A percentile compares a stretch with the other conserved stretches of the same genome.
phyloP scores from a whole-genome alignment of 1,140 invertebrate species.

The Probaryconus sp. region DNA sequence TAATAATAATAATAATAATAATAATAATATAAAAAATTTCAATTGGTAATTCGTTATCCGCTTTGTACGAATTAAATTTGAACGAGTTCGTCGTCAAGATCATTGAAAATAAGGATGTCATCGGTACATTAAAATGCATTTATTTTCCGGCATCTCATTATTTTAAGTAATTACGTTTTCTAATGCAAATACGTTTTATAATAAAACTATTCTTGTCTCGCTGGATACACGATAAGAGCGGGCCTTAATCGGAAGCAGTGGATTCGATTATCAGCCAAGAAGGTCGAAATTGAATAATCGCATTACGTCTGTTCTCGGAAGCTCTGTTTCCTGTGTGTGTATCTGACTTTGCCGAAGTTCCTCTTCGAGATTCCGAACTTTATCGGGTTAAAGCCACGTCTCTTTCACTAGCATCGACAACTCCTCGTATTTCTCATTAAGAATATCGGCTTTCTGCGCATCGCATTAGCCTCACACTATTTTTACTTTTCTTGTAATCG shows the following conservation, averaged over 20 bases:
- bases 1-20: no score
- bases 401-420: conserved; percentile 53
- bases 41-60: no score
- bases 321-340: conserved; percentile 61
- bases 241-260: conserved; percentile 57
- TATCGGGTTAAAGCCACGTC: conserved; percentile 59
- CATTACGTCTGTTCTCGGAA: conserved; percentile 62
- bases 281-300: conserved; percentile 64
- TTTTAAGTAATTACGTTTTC: conserved; percentile 40
- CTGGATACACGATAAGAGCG: conserved; percentile 50
- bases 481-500: conserved; percentile 32
- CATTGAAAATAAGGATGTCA: background rate
- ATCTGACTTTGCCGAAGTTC: conserved; percentile 61
- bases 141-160: conserved; percentile 38
- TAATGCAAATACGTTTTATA: conserved; percentile 42
- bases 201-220: conserved; percentile 48
- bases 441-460: conserved; percentile 51
- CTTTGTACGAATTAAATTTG: conserved; percentile 17
- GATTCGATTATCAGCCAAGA: conserved; percentile 63
- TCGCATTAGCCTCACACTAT: conserved; percentile 47
- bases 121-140: conserved; percentile 25
- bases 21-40: conserved; percentile 11
- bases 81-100: conserved; percentile 19
- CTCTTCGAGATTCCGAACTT: conserved; percentile 63
- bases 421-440: conserved; percentile 55